Conservation (phyloP, 1,140 invertebrate species). For the Tetramorium parvispinum region DNA sequence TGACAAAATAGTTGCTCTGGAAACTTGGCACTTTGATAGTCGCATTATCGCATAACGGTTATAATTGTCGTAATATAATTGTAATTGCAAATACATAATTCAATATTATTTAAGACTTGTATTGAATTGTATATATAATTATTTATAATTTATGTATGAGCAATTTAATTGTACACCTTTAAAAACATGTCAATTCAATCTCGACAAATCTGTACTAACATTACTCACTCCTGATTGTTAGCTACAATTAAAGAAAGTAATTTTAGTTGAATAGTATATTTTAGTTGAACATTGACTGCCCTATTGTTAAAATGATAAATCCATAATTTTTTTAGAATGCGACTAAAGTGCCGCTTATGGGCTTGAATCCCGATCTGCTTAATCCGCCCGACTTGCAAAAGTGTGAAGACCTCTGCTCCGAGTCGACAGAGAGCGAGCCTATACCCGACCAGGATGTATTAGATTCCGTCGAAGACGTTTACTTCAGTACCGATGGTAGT, state of each 20-base stretch:
- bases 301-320: background rate
- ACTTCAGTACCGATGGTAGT: constrained; percentile 87
- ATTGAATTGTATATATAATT: background rate
- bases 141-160: background rate
- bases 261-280: too few species aligned
- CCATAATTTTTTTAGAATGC: constrained; percentile 72
- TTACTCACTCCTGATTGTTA: background rate
- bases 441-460: constrained; percentile 91
- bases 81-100: background rate
- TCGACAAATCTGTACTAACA: background rate
- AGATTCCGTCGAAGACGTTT: constrained; percentile 90
- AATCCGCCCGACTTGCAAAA: constrained; percentile 77
- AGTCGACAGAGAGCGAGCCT: constrained; percentile 84
- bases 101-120: background rate
- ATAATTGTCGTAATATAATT: background rate
- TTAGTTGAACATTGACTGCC: background rate
- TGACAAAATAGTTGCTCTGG: background rate
- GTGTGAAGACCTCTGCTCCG: constrained; percentile 73
- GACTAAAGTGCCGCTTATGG: constrained; percentile 82
- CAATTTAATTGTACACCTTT: background rate
- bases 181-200: background rate
- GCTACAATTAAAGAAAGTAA: background rate
- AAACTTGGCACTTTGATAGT: background rate
- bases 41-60: background rate
- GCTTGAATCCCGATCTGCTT: constrained; percentile 80